Evolutionary conservation across 2,797 vertebrate genomes (phyloP).

Genomic region (Coluber constrictor): DNA sequence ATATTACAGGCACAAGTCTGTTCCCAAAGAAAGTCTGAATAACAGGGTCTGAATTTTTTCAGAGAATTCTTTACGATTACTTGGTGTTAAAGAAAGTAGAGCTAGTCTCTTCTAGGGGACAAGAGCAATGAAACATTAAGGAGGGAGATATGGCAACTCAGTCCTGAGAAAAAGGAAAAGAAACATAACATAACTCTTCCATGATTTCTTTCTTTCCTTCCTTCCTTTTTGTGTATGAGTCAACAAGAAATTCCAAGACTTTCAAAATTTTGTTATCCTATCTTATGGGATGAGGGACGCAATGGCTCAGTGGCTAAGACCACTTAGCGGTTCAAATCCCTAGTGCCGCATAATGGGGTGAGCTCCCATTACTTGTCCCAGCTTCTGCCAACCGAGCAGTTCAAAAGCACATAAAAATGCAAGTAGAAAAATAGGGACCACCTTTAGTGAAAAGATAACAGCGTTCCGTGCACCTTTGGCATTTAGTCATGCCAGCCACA

Average conservation of each 20-base stretch:
- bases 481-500: too few relatives aligned
- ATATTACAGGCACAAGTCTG: background rate
- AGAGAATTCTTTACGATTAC: background rate
- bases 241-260: background rate
- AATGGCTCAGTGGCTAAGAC: too few relatives aligned
- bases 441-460: too few relatives aligned
- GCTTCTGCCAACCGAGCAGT: too few relatives aligned
- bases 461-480: too few relatives aligned
- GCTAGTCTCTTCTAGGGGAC: background rate
- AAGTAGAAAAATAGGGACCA: too few relatives aligned
- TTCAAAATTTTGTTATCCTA: background rate
- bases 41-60: background rate
- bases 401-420: too few relatives aligned
- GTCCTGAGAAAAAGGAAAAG: background rate
- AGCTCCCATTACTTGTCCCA: too few relatives aligned
- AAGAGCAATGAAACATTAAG: background rate
- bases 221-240: background rate
- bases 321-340: too few relatives aligned
- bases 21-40: background rate
- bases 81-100: background rate
- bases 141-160: background rate
- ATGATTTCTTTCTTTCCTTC: background rate
- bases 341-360: too few relatives aligned
- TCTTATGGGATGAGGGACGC: background rate
- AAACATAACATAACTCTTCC: background rate